phyloP scores from a whole-genome alignment of 37 sponge, comb jelly and placozoan genomes.

The Axinella damicornis region DNA sequence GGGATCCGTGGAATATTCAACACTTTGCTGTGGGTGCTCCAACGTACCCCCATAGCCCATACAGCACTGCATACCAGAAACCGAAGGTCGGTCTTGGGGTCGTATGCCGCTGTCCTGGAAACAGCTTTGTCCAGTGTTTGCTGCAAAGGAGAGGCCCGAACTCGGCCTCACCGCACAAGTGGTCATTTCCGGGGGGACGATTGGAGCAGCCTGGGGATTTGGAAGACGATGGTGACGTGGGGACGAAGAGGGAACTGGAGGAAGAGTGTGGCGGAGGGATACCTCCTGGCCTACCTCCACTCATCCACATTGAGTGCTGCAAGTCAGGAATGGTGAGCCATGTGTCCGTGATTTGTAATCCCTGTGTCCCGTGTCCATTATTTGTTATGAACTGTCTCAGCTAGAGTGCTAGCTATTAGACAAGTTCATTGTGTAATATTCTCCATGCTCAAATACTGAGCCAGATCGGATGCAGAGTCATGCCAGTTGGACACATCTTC shows the following conservation, averaged over 20 bases:
- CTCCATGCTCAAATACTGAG: too few relatives aligned
- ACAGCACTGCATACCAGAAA: constrained; percentile 1
- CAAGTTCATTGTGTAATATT: too few relatives aligned
- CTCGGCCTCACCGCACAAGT: constrained; percentile 71
- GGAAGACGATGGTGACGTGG: constrained; percentile 76
- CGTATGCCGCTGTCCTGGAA: constrained; percentile 67
- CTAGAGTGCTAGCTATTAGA: too few relatives aligned
- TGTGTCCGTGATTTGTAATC: neutral
- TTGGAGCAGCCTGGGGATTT: constrained; percentile 66
- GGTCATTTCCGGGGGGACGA: constrained; percentile 89
- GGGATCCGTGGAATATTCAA: too few relatives aligned
- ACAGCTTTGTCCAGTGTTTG: constrained; percentile 55
- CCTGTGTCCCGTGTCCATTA: too few relatives aligned
- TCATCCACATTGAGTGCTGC: constrained; percentile 85
- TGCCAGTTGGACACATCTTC: too few relatives aligned
- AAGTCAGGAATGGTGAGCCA: constrained; percentile 62
- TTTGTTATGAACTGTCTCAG: too few relatives aligned
- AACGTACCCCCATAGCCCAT: constrained; percentile 1
- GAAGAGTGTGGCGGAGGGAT: constrained; percentile 85
- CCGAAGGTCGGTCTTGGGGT: constrained; percentile 76
- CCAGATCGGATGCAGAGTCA: too few relatives aligned
- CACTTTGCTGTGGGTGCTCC: neutral
- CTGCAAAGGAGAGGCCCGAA: constrained; percentile 52
- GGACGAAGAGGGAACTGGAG: constrained; percentile 65
- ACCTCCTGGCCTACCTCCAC: constrained; percentile 79